Evolutionary conservation across 2,113 vertebrate species (phyloP).

Genomic region (Atractosteus spatula): DNA sequence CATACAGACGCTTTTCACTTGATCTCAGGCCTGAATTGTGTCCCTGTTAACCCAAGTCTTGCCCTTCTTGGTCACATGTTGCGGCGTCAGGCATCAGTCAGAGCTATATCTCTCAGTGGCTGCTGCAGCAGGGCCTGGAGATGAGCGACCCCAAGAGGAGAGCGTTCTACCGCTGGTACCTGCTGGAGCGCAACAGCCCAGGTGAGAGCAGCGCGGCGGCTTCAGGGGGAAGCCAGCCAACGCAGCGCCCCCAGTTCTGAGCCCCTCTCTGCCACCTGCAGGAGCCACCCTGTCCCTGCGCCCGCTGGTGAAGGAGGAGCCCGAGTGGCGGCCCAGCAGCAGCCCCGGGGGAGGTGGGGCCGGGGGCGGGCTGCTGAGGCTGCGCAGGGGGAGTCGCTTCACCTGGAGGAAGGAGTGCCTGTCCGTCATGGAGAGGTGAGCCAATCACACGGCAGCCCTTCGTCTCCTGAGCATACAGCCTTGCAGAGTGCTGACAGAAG

Average conservation of each 20-base stretch:
- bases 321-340: slow-evolving; percentile 67
- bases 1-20: too few species aligned
- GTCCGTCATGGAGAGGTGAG: slow-evolving; percentile 77
- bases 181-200: slow-evolving; percentile 75
- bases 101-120: slow-evolving; percentile 79
- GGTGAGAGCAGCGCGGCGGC: slow-evolving; percentile 48
- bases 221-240: too few species aligned
- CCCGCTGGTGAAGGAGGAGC: slow-evolving; percentile 73
- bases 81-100: slow-evolving; percentile 69
- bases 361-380: slow-evolving; percentile 62
- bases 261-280: slow-evolving; percentile 21
- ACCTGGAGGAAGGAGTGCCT: slow-evolving; percentile 82
- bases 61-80: too few species aligned
- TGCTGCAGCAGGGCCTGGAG: slow-evolving; percentile 76
- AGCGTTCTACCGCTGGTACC: slow-evolving; percentile 78
- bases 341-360: slow-evolving; percentile 54
- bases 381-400: slow-evolving; percentile 74
- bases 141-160: slow-evolving; percentile 78
- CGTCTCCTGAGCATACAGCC: too few species aligned
- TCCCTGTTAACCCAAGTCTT: too few species aligned
- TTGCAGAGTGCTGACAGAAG: too few species aligned
- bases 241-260: too few species aligned
- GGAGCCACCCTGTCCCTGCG: slow-evolving; percentile 73
- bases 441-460: not conserved
- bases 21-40: too few species aligned